Conservation (phyloP, 2,797 vertebrate species). For the Allobates femoralis region DNA sequence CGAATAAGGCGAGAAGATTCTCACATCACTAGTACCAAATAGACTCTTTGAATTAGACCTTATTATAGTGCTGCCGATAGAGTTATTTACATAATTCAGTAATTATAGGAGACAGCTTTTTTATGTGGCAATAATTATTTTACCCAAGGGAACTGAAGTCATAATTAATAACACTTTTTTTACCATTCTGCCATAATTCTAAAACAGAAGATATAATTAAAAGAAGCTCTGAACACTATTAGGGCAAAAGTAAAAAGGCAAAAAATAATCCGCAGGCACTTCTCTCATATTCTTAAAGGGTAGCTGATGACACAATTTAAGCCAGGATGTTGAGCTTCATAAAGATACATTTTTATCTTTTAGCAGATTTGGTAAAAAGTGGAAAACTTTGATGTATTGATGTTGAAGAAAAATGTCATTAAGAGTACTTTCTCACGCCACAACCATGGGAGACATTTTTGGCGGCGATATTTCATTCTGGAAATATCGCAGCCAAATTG, state of each 20-base stretch:
- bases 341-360: no score
- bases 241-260: constrained; percentile 6
- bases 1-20: constrained; percentile 69
- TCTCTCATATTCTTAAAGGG: not conserved
- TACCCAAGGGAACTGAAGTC: constrained; percentile 68
- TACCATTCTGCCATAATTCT: constrained; percentile 30
- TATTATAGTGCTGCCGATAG: constrained; percentile 72
- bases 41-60: constrained; percentile 74
- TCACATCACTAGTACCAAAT: constrained; percentile 74
- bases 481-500: no score
- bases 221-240: not conserved
- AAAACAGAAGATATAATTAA: constrained; percentile 24
- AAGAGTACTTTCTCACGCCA: no score
- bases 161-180: constrained; percentile 69
- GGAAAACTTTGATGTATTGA: no score
- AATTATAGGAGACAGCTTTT: constrained; percentile 68
- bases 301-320: no score
- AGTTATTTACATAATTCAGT: constrained; percentile 73
- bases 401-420: no score
- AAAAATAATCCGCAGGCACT: not conserved
- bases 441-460: no score
- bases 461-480: no score
- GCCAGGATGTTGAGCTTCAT: no score
- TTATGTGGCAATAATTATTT: constrained; percentile 71
- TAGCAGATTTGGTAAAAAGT: no score